Conservation (phyloP, 2,888 invertebrate genomes). For the Asteroscopus sphinx region DNA sequence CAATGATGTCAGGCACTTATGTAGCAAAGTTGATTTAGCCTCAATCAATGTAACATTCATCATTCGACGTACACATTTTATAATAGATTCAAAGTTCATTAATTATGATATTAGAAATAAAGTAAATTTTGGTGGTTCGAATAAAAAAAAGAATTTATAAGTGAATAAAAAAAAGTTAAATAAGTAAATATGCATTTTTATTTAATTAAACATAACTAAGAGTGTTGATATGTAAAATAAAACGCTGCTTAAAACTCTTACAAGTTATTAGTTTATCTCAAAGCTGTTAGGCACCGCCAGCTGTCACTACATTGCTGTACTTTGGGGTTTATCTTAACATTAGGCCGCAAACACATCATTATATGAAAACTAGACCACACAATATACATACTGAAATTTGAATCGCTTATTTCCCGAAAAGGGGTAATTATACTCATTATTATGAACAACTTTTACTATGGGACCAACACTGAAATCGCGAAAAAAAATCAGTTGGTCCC, state of each 20-base stretch:
- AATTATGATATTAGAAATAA: neutral
- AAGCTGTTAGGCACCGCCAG: neutral
- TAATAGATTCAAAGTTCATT: neutral
- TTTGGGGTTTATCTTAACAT: slow-evolving; percentile 9
- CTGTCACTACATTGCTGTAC: slow-evolving; percentile 4
- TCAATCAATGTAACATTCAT: neutral
- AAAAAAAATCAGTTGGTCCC: too few relatives aligned
- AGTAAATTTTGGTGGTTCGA: neutral
- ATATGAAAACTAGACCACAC: slow-evolving; percentile 8
- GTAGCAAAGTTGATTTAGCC: slow-evolving; percentile 20
- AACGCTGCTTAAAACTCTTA: neutral
- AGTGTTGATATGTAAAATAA: slow-evolving; percentile 8
- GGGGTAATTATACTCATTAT: too few relatives aligned
- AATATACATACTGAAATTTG: too few relatives aligned
- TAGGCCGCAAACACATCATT: slow-evolving; percentile 36
- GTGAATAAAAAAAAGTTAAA: neutral
- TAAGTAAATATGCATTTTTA: slow-evolving; percentile 10
- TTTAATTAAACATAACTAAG: neutral
- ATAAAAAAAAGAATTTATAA: neutral
- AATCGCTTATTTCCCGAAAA: too few relatives aligned
- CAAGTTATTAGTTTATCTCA: neutral
- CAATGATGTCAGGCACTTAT: slow-evolving; percentile 29
- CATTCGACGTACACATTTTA: neutral
- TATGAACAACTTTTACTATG: too few relatives aligned
- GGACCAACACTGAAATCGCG: too few relatives aligned